Evolutionary conservation across 1,140 invertebrate genomes (phyloP), one percentile per base, ranked within the genome.

Genomic region (Aleiodes sp.): DNA sequence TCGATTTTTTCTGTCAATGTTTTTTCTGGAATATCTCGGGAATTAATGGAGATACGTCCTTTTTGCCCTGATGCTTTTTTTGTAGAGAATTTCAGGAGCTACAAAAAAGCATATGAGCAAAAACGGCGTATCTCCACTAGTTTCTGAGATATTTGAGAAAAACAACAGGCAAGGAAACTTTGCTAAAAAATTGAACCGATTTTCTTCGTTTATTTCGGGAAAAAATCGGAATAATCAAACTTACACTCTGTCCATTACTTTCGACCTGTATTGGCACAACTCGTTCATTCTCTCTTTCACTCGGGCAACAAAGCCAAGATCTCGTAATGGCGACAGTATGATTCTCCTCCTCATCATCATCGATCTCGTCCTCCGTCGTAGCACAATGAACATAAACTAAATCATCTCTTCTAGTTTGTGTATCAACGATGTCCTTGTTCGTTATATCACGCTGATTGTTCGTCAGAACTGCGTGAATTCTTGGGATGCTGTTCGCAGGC

Each of bases 271-370:
- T 76, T 4, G 78, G 75, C 24, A 80, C 76, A 35, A 74, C 76
- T 16, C 69, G 75, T 52, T 80, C 78, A 56, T 67, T 59, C 57
- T 73, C 57, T 29, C 68, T 72, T 70, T 79, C 76, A 33, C 56
- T 70, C 3, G 78, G 78, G 62, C 80, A 81, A 65, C 79, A 81
- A 6, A 81, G 73, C 80, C 79, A 81, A 62, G 80, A 79, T 65
- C 80, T 75, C 37, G 77, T 77, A 24, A 70, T 73, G 21, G 76
- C 64, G 37, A 69, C 59, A 26, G 71, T 39, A 14, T 21, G 68
- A 46, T 76, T 73, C 14, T 78, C 74, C 33, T 78, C 78, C 33
- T 76, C 76, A n/a, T 77, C 74, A 31, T 70, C 77, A 9, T 35
- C 70, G n/a, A 74, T 72, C 16, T 56, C 66, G 41, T 70, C 67